Evolutionary conservation across 2,113 vertebrate species (phyloP), one percentile per base, ranked within the genome.

Genomic region (Xiphophorus maculatus): DNA sequence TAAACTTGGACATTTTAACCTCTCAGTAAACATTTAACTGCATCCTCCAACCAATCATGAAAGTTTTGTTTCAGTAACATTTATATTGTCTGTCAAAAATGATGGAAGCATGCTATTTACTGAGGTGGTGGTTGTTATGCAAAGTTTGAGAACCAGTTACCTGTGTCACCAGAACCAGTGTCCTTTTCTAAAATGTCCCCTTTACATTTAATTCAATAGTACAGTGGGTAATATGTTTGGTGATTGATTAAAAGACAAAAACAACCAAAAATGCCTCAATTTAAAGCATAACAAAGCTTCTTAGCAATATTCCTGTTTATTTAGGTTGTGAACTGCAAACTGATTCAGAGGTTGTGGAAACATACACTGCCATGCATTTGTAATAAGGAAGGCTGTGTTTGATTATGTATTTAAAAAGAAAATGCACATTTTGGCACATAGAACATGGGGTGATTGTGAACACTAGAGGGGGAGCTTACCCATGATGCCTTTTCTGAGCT

Each of bases 401-500:
- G 33, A 42, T 17, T 3, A 22, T 79, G 70, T 62, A 35, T 58
- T n/a, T 58, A 22, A 22, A 10, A 25, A 8, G 2, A 54, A 54
- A 58, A 7, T 17, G 7, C 51, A 58, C 51, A 58, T 58, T n/a
- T 58, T 58, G 25, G 3, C 22, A 58, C 11, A 29, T 9, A 67
- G 71, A 82, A 95, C 93, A 77, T 17, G 91, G 81, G 93, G 95
- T 95, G 93, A 87, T 92, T 94, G 77, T 93, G 96, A 97, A 98
- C 97, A 96, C 97, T 99, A 98, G 97, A 97, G 97, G 97, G 97
- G 96, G 96, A 96, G 95, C 96, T 99, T 97, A 96, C 75, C 96
- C 96, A 88, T 95, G 94, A 93, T 90, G 93, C 85, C 94, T 90
- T 48, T 92, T 33, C 86, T 89, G 87, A 93, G 89, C 91, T 82